Evolutionary conservation across 1,140 invertebrate genomes (phyloP).

Genomic region (Trichonephila clavipes): DNA sequence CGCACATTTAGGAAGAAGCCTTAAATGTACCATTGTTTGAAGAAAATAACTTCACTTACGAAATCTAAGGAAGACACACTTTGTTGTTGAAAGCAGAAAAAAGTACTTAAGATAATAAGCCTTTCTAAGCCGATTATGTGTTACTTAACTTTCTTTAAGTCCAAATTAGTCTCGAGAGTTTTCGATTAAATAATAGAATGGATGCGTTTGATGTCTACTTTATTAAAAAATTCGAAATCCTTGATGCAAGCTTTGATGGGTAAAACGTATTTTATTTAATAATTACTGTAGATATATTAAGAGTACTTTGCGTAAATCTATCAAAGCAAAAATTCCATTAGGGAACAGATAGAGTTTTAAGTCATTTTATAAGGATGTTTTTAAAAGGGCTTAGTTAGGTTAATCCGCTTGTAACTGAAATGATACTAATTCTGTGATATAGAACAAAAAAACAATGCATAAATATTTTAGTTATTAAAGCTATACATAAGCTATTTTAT

Average conservation of each 20-base stretch:
- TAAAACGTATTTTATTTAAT: background rate
- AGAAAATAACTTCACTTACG: constrained; percentile 10
- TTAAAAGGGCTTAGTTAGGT: too few species aligned
- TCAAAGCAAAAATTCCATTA: too few species aligned
- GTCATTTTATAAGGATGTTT: too few species aligned
- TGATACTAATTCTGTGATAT: too few species aligned
- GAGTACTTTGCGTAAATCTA: too few species aligned
- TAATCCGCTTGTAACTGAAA: too few species aligned
- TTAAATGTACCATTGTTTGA: background rate
- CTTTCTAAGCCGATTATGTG: background rate
- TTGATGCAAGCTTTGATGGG: background rate
- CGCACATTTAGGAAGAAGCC: background rate
- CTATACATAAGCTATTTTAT: too few species aligned
- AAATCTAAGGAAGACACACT: background rate
- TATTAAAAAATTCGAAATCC: background rate
- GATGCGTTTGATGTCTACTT: background rate
- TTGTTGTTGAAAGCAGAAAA: background rate
- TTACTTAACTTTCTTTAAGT: background rate
- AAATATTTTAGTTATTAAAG: too few species aligned
- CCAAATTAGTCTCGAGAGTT: background rate
- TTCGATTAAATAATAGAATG: background rate
- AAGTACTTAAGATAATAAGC: background rate
- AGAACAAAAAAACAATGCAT: too few species aligned
- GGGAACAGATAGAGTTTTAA: too few species aligned
- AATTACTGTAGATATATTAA: background rate